Evolutionary conservation across 2,797 vertebrate genomes (phyloP).

Genomic region (Channa striata): DNA sequence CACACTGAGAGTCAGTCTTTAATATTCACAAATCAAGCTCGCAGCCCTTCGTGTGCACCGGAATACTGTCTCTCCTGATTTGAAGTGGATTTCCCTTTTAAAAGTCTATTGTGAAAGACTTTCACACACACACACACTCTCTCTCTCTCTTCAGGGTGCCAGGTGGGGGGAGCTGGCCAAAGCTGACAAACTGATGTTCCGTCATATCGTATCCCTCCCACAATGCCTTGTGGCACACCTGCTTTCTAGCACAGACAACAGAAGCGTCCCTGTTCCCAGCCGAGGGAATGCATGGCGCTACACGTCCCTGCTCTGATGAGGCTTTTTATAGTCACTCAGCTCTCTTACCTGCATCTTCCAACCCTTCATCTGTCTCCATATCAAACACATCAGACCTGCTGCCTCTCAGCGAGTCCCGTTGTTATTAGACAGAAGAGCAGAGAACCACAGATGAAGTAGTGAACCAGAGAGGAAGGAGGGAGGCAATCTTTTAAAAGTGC

Average conservation of each 20-base stretch:
- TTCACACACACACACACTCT: constrained; percentile 22
- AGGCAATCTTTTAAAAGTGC: constrained; percentile 67
- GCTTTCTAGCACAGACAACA: constrained; percentile 74
- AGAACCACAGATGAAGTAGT: constrained; percentile 48
- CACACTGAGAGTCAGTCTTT: constrained; percentile 49
- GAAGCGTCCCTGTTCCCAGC: constrained; percentile 66
- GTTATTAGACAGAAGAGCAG: constrained; percentile 69
- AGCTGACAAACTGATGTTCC: constrained; percentile 76
- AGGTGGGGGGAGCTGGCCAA: constrained; percentile 52
- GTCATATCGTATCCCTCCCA: constrained; percentile 74
- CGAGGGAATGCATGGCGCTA: constrained; percentile 67
- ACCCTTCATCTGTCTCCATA: constrained; percentile 74
- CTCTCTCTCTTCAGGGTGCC: constrained; percentile 14
- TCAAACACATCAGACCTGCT: constrained; percentile 72
- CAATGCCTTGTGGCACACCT: constrained; percentile 80
- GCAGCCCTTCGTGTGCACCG: constrained; percentile 34
- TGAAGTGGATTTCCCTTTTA: constrained; percentile 66
- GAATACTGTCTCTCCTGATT: constrained; percentile 55
- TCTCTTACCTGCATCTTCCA: constrained; percentile 76
- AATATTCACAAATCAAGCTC: constrained; percentile 66
- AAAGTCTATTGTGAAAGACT: constrained; percentile 45
- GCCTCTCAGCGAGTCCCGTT: constrained; percentile 61
- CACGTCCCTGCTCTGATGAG: constrained; percentile 77
- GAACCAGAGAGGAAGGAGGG: constrained; percentile 43
- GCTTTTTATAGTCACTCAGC: constrained; percentile 79